Evolutionary conservation across 2,113 vertebrate species (phyloP), one percentile per base, ranked within the genome.

Genomic region (Callospermophilus lateralis): DNA sequence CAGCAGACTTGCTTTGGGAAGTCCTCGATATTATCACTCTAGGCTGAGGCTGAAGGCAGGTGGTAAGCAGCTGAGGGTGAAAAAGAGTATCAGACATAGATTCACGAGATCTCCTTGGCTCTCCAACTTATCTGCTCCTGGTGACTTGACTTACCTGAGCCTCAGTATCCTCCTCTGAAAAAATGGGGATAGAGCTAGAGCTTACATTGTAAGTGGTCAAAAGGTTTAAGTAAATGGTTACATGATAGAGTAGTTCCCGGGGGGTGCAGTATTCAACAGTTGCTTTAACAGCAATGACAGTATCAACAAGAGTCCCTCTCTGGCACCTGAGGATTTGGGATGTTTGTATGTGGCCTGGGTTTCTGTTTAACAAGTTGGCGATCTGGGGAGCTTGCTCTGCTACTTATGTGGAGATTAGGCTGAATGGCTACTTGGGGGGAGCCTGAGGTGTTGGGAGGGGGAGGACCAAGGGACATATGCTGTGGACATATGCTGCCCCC

Each of bases 191-290:
- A 17, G 32, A 28, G 22, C 4, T 26, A 37, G 30, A 84, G 7
- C 20, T 34, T 55, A 0, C 32, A 20, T 84, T 61, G 13, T 0
- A 42, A 30, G 15, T 63, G n/a, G 45, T 3, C 10, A 22, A n/a
- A 58, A 88, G 39, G 26, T 30, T 61, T 32, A 42, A 74, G 70
- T 51, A 22, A 45, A 65, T 39, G 51, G 37, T 8, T 6, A 24
- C 0, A 0, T 53, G 68, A 67, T 1, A 4, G 26, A 67, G n/a
- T 34, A n/a, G 17, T 74, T 68, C 42, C n/a, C 8, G 6, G 0
- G 34, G 34, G 1, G 34, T 13, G 1, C 8, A 6, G 3, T 39
- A 15, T 67, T 89, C 48, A 45, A 1, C 9, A 1, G 1, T 42
- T 42, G 42, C 61, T 53, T 89, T 17, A 58, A 6, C 11, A 11